Percentiles rank a stretch among this genome's conserved stretches.
Conservation (phyloP, 2,113 vertebrate species). For the Nothocercus julius region DNA sequence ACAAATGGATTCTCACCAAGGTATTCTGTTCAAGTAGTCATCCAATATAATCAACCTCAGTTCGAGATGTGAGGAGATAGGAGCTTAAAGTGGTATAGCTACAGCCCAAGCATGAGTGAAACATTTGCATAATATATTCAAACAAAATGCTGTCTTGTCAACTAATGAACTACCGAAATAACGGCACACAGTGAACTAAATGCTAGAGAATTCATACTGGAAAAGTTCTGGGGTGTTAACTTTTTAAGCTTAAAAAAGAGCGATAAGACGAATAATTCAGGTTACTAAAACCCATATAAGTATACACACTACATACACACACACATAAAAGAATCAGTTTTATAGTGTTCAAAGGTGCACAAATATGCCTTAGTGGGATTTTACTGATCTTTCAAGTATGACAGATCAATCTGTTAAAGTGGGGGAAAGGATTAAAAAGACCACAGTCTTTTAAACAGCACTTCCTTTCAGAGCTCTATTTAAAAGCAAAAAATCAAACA, state of each 20-base stretch:
- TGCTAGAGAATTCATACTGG: not conserved
- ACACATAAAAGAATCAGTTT: not conserved
- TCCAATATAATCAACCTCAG: not conserved
- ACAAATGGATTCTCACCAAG: slow-evolving; percentile 1
- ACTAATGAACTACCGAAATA: not conserved
- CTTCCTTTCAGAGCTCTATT: slow-evolving; percentile 28
- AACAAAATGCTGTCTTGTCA: not conserved
- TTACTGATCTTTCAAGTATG: slow-evolving; percentile 48
- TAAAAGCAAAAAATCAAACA: no score
- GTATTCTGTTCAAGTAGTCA: not conserved
- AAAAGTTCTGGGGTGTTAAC: not conserved
- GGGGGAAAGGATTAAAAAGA: slow-evolving; percentile 43
- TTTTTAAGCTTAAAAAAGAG: not conserved
- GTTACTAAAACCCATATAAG: not conserved
- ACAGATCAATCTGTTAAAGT: slow-evolving; percentile 54
- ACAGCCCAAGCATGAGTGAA: not conserved
- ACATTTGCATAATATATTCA: not conserved
- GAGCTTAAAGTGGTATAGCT: not conserved
- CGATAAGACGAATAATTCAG: not conserved
- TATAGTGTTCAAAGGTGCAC: not conserved
- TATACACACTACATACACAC: not conserved
- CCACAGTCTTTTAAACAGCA: slow-evolving; percentile 40
- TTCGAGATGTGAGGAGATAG: not conserved
- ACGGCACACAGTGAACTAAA: not conserved
- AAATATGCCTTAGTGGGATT: not conserved